Evolutionary conservation across 2,888 invertebrate genomes (phyloP), one percentile per base, ranked within the genome.

Genomic region (Cenopis cana): DNA sequence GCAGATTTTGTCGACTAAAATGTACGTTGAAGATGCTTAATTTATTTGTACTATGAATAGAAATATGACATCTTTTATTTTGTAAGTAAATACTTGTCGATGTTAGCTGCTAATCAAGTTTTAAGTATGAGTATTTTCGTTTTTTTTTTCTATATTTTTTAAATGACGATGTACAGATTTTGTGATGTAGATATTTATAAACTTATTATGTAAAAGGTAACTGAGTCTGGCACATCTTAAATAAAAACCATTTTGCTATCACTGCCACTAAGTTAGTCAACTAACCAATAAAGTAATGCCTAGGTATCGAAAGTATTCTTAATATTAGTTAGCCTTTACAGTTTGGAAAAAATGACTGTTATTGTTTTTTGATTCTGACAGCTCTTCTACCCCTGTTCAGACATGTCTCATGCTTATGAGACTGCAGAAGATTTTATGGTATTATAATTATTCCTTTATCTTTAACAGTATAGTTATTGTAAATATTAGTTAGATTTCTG

Each of bases 401-500:
- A 29, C n/a, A n/a, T 36, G 2, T 38, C 17, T 2, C 18, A 8
- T 41, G 18, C 20, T 41, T 18, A 38, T 38, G 2, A 14, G 33
- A 8, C 20, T 20, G 2, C 11, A 17, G 18, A 10, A 24, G 38
- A n/a, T 11, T 24, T 60, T 5, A 29, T 60, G 11, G 5, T 57
- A 18, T 14, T 56, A 56, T 6, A 57, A 33, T 33, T 8, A 55
- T 33, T 11, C 36, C 17, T 11, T 56, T 56, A 20, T 17, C 11
- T 18, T 11, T 50, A 17, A 17, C 12, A 18, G 12, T n/a, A 6
- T 46, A 29, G 24, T 59, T 59, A 57, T 65, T 70, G 70, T 70
- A 70, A 70, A 70, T 70, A 70, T 66, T 70, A 70, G 70, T 29
- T 70, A 70, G 54, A 59, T 61, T 46, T 11, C 49, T 59, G 3